Conservation (phyloP, 1,140 invertebrate genomes). For the Drosophila auraria region DNA sequence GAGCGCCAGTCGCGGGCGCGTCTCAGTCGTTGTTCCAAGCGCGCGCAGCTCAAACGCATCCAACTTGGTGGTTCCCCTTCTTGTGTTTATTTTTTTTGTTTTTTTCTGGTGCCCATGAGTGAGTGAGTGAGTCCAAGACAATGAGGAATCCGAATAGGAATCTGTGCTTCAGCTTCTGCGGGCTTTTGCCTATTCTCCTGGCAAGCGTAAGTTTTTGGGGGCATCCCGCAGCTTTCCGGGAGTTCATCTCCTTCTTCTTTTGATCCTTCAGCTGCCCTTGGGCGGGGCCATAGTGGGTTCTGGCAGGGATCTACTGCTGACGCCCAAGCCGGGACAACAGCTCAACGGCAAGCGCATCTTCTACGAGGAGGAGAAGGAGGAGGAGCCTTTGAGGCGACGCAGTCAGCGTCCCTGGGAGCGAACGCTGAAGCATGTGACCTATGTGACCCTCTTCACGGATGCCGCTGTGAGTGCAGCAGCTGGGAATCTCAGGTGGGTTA, state of each 20-base stretch:
- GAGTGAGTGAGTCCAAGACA: slow-evolving; percentile 6
- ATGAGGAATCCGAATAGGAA: slow-evolving; percentile 34
- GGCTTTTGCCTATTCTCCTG: slow-evolving; percentile 40
- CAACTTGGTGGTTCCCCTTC: slow-evolving; percentile 2
- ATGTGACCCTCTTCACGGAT: slow-evolving; percentile 86
- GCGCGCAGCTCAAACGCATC: slow-evolving; percentile 50
- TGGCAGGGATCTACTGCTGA: slow-evolving; percentile 77
- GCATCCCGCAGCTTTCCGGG: no score
- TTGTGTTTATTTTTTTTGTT: neutral
- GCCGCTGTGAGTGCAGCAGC: slow-evolving; percentile 79
- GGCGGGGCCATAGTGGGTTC: slow-evolving; percentile 55
- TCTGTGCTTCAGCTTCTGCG: slow-evolving; percentile 18
- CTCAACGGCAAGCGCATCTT: slow-evolving; percentile 70
- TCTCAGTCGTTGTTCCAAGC: slow-evolving; percentile 66
- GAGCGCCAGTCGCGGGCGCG: slow-evolving; percentile 46
- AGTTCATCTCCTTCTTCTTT: neutral
- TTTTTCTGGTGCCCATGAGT: slow-evolving; percentile 5
- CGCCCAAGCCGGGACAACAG: slow-evolving; percentile 67
- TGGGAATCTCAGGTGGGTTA: slow-evolving; percentile 72
- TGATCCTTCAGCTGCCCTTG: slow-evolving; percentile 34
- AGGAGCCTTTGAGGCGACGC: neutral
- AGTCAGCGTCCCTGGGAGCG: slow-evolving; percentile 85
- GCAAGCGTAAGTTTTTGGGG: slow-evolving; percentile 47
- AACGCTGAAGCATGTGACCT: slow-evolving; percentile 87
- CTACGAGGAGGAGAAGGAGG: slow-evolving; percentile 63